Conservation (phyloP, 2,113 vertebrate species). For the Epinephelus lanceolatus region DNA sequence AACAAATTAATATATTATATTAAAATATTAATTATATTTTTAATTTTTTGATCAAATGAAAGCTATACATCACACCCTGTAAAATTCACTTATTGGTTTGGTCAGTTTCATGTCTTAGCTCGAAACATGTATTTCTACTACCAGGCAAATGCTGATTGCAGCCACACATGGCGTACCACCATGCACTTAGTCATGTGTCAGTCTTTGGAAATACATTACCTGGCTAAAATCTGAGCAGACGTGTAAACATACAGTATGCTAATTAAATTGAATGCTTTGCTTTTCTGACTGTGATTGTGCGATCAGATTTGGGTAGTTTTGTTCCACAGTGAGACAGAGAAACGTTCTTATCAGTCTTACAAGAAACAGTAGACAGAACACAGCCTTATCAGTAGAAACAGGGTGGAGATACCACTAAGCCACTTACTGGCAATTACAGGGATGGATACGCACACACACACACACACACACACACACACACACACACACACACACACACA, state of each 20-base stretch:
- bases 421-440: constrained; percentile 66
- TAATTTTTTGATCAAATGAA: neutral
- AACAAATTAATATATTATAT: too few relatives aligned
- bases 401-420: constrained; percentile 57
- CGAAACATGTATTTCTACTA: neutral
- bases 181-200: neutral
- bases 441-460: constrained; percentile 28
- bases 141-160: neutral
- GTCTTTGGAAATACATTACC: neutral
- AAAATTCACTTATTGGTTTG: neutral
- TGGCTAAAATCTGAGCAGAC: neutral
- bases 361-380: constrained; percentile 31
- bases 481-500: constrained; percentile 13
- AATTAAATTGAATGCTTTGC: neutral
- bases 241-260: neutral
- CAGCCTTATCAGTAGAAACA: constrained; percentile 59
- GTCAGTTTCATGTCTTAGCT: neutral
- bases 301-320: neutral
- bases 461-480: constrained; percentile 15
- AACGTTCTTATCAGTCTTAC: constrained; percentile 34
- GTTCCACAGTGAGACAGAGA: constrained; percentile 10
- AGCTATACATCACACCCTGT: neutral
- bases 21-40: too few relatives aligned
- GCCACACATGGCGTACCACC: neutral
- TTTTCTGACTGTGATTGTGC: neutral